Percentiles rank a stretch among this genome's conserved stretches.
Evolutionary conservation across 2,888 invertebrate species (phyloP).

Genomic region (Pteria penguin): DNA sequence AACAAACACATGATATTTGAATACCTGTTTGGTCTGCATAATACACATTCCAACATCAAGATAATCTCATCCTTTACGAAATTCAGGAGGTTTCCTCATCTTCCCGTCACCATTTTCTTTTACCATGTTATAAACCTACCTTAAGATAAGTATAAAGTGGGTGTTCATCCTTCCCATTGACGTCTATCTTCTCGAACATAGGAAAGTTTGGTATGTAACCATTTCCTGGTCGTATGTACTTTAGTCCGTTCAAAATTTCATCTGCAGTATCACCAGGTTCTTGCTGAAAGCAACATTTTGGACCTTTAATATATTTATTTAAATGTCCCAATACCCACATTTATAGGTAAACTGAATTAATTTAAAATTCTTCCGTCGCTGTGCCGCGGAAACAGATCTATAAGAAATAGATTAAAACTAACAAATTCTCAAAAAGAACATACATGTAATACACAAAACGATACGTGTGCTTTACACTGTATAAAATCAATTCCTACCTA

Average conservation of each 20-base stretch:
- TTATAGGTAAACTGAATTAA: not conserved
- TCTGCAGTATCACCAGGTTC: constrained; percentile 31
- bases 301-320: not conserved
- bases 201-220: constrained; percentile 39
- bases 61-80: too few species aligned
- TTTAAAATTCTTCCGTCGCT: not conserved
- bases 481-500: too few species aligned
- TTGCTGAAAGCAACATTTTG: constrained; percentile 35
- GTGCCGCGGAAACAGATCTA: not conserved
- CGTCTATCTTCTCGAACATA: constrained; percentile 33
- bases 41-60: too few species aligned
- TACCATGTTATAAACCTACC: too few species aligned
- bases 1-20: too few species aligned
- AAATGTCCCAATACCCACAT: not conserved
- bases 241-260: constrained; percentile 38
- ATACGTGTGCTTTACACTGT: not conserved
- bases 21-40: too few species aligned
- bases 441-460: not conserved
- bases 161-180: constrained; percentile 41
- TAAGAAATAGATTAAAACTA: too few species aligned
- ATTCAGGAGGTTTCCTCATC: too few species aligned
- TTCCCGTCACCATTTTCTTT: too few species aligned
- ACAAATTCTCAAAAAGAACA: too few species aligned
- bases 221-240: constrained; percentile 39
- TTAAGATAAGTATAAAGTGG: constrained; percentile 40